phyloP scores from a whole-genome alignment of 2,797 vertebrate species.

The Manis pentadactyla region DNA sequence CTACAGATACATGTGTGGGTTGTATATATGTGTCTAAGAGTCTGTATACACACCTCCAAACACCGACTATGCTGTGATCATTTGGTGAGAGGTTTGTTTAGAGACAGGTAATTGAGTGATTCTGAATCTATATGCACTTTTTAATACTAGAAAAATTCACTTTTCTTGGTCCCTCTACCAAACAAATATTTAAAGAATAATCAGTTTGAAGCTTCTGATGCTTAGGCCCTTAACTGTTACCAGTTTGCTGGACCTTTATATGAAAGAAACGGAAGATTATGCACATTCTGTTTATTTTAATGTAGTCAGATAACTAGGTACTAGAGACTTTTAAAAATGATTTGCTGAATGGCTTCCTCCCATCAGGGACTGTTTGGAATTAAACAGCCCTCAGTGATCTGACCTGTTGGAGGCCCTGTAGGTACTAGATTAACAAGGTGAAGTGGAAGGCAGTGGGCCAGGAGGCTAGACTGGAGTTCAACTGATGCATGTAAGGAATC shows the following conservation, averaged over 20 bases:
- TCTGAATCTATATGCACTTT: background rate
- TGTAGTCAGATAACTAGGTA: background rate
- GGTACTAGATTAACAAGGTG: background rate
- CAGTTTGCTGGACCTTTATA: background rate
- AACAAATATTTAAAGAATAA: conserved; percentile 48
- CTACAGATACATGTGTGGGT: background rate
- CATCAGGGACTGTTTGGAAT: background rate
- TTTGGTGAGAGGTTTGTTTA: background rate
- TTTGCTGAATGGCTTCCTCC: conserved; percentile 37
- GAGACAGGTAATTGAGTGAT: background rate
- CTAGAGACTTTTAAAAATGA: conserved; percentile 12
- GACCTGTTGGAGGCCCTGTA: background rate
- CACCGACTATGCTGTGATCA: background rate
- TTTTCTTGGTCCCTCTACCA: background rate
- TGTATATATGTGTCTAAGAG: background rate
- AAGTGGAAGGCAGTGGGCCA: background rate
- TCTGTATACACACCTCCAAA: background rate
- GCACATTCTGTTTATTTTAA: background rate
- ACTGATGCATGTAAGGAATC: background rate
- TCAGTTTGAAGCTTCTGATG: background rate
- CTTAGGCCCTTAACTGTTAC: background rate
- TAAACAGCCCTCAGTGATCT: background rate
- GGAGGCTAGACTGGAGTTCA: background rate
- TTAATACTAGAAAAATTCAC: background rate
- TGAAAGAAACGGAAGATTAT: background rate